phyloP scores from a whole-genome alignment of 2,797 vertebrate species.

The Anas acuta region DNA sequence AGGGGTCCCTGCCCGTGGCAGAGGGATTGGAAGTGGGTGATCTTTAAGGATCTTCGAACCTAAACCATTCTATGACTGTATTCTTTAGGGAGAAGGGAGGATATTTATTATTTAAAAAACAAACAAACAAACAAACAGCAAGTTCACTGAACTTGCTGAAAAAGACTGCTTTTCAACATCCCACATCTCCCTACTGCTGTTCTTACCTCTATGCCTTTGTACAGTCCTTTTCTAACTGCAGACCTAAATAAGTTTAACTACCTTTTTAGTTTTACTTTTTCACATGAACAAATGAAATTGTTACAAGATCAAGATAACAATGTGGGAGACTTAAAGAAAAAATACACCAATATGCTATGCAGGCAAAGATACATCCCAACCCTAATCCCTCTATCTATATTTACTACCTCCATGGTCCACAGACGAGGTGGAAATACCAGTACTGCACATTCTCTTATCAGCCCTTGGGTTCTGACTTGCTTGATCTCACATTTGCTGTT shows the following conservation, averaged over 20 bases:
- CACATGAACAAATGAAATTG: neutral
- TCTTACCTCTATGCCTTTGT: neutral
- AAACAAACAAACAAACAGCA: neutral
- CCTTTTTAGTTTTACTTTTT: neutral
- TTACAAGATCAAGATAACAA: neutral
- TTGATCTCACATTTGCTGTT: neutral
- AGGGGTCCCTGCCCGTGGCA: neutral
- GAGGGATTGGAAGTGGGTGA: neutral
- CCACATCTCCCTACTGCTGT: accelerated
- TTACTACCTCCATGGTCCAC: neutral
- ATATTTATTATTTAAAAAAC: neutral
- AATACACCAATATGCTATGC: neutral
- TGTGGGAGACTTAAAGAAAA: neutral
- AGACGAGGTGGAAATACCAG: neutral
- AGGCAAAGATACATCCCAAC: neutral
- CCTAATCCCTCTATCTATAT: neutral
- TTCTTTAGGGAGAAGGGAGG: neutral
- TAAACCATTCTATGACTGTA: neutral
- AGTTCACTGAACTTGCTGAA: neutral
- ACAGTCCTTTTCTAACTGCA: neutral
- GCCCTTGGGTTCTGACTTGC: neutral
- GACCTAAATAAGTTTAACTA: neutral
- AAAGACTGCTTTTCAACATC: neutral
- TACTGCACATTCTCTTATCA: neutral
- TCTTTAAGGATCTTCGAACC: neutral